Conservation (phyloP, 2,113 vertebrate species). For the Pseudopodoces humilis region DNA sequence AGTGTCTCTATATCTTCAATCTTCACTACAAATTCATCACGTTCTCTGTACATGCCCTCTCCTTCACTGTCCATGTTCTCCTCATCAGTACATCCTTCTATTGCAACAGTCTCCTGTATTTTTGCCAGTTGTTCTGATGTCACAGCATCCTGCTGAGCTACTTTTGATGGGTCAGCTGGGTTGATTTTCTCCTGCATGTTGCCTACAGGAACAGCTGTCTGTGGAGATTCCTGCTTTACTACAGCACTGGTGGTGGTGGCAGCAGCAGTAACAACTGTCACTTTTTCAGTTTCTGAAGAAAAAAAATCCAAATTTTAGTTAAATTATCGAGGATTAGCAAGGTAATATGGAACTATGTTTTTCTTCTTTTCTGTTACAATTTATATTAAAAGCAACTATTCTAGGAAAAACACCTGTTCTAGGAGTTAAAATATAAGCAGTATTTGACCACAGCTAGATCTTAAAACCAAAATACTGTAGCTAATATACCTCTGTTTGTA, state of each 20-base stretch:
- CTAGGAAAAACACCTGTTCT: not conserved
- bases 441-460: not conserved
- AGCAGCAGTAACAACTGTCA: slow-evolving; percentile 13
- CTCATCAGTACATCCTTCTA: slow-evolving; percentile 94
- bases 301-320: slow-evolving; percentile 14
- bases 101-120: slow-evolving; percentile 80
- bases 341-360: not conserved
- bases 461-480: not conserved
- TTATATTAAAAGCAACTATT: not conserved
- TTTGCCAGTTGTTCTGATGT: slow-evolving; percentile 80
- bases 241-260: slow-evolving; percentile 7
- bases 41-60: slow-evolving; percentile 96
- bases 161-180: slow-evolving; percentile 62
- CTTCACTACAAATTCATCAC: slow-evolving; percentile 97
- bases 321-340: not conserved
- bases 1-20: slow-evolving; percentile 94
- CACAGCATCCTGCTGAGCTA: slow-evolving; percentile 69
- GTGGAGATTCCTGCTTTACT: slow-evolving; percentile 76
- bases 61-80: slow-evolving; percentile 93
- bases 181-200: slow-evolving; percentile 67
- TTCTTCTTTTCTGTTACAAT: not conserved
- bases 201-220: slow-evolving; percentile 51
- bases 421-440: not conserved
- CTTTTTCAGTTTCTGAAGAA: slow-evolving; percentile 69
- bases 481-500: not conserved